A percentile compares a stretch with the other conserved stretches of the same genome.
phyloP scores from a whole-genome alignment of 2,113 vertebrate species.

The Colossoma macropomum region DNA sequence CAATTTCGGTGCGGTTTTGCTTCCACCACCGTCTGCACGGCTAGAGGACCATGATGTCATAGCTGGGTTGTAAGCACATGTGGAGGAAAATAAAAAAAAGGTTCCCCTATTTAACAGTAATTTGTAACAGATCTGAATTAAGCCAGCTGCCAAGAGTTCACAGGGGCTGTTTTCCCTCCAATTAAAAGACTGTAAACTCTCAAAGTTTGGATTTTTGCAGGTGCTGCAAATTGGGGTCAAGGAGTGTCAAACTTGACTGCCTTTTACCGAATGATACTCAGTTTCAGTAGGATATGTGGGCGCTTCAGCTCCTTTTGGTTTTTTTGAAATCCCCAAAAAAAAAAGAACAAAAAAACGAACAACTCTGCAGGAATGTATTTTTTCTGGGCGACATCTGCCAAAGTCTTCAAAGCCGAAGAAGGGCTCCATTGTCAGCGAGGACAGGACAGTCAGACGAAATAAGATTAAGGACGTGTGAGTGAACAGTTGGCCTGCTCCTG shows the following conservation, averaged over 20 bases:
- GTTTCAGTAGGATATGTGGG: slow-evolving; percentile 28
- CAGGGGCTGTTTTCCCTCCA: slow-evolving; percentile 64
- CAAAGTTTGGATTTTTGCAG: slow-evolving; percentile 52
- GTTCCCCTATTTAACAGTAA: slow-evolving; percentile 67
- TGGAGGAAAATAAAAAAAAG: slow-evolving; percentile 60
- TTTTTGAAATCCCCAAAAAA: slow-evolving; percentile 33
- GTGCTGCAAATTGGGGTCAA: slow-evolving; percentile 65
- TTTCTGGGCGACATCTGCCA: slow-evolving; percentile 64
- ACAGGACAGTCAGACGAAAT: slow-evolving; percentile 49
- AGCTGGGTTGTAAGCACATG: slow-evolving; percentile 63
- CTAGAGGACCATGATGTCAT: slow-evolving; percentile 65
- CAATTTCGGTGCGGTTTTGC: slow-evolving; percentile 66
- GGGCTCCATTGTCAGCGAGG: slow-evolving; percentile 64
- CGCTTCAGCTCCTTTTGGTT: slow-evolving; percentile 32
- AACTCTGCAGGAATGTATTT: slow-evolving; percentile 44
- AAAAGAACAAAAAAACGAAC: slow-evolving; percentile 2
- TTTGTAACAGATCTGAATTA: slow-evolving; percentile 70
- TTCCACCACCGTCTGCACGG: slow-evolving; percentile 61
- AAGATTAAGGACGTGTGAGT: slow-evolving; percentile 53
- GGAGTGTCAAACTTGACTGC: slow-evolving; percentile 54
- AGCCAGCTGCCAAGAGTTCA: slow-evolving; percentile 61
- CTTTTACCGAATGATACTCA: slow-evolving; percentile 29
- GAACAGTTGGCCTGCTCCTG: slow-evolving; percentile 32
- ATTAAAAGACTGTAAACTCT: slow-evolving; percentile 67
- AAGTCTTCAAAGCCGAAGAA: slow-evolving; percentile 70